A percentile compares a stretch with the other conserved stretches of the same genome.
Conservation (phyloP, 2,888 invertebrate genomes). For the Drosophila falleni region DNA sequence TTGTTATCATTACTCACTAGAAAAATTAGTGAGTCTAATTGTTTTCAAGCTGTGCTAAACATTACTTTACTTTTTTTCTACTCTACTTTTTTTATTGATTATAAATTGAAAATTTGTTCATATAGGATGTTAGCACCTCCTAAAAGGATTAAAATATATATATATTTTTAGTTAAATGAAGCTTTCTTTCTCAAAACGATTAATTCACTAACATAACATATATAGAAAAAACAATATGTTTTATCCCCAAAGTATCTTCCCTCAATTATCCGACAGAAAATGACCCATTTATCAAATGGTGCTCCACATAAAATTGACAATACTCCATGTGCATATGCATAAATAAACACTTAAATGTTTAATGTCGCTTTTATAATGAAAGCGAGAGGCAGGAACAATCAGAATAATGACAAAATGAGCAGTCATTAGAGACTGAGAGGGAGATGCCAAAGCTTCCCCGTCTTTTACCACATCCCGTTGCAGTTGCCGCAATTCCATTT, state of each 20-base stretch:
- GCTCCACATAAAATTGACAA: slow-evolving; percentile 56
- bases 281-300: slow-evolving; percentile 44
- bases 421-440: slow-evolving; percentile 61
- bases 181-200: no score
- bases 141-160: no score
- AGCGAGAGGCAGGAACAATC: slow-evolving; percentile 52
- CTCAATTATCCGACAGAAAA: slow-evolving; percentile 1
- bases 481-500: slow-evolving; percentile 13
- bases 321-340: slow-evolving; percentile 49
- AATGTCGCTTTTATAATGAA: slow-evolving; percentile 55
- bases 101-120: no score
- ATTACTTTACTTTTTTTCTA: no score
- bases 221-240: no score
- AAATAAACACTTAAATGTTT: slow-evolving; percentile 57
- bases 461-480: slow-evolving; percentile 1
- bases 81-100: no score
- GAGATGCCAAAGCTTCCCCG: slow-evolving; percentile 4
- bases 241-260: slow-evolving; percentile 2
- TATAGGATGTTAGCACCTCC: no score
- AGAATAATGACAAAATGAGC: slow-evolving; percentile 73
- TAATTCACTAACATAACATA: no score
- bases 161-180: no score
- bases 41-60: not conserved
- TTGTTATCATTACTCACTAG: slow-evolving; percentile 1
- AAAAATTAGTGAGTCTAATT: not conserved